Evolutionary conservation across 2,888 invertebrate genomes (phyloP).

Genomic region (Pristionchus entomophagus): DNA sequence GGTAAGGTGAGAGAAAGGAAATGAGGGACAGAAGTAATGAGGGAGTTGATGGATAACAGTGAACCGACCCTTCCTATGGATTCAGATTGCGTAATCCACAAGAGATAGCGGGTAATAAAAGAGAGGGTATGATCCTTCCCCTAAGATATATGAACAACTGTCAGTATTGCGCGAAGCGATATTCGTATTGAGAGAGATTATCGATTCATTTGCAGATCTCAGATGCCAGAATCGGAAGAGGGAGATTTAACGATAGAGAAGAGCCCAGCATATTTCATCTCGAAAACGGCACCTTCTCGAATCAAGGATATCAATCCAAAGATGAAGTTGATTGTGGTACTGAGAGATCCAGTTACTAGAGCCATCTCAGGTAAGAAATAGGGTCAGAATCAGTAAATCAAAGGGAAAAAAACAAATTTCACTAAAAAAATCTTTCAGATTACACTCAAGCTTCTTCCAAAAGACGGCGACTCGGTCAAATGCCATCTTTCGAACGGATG

Average conservation of each 20-base stretch:
- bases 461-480: slow-evolving; percentile 80
- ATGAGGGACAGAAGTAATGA: slow-evolving; percentile 33
- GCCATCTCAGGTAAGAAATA: slow-evolving; percentile 87
- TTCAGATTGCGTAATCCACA: neutral
- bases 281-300: slow-evolving; percentile 93
- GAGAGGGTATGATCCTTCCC: neutral
- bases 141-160: neutral
- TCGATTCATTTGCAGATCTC: slow-evolving; percentile 65
- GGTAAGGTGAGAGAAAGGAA: slow-evolving; percentile 19
- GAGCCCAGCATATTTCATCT: slow-evolving; percentile 97
- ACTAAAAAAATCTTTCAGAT: slow-evolving; percentile 84
- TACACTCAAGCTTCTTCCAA: slow-evolving; percentile 88
- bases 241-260: slow-evolving; percentile 83
- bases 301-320: slow-evolving; percentile 92
- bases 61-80: neutral
- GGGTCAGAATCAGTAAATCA: neutral
- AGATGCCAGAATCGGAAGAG: slow-evolving; percentile 71
- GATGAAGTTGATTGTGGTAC: slow-evolving; percentile 91
- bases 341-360: slow-evolving; percentile 97
- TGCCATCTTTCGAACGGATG: slow-evolving; percentile 87
- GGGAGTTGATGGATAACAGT: slow-evolving; percentile 19
- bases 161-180: neutral
- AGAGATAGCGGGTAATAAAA: neutral
- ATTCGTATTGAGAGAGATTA: neutral
- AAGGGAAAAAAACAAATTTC: too few species aligned